These are phyloP conservation scores for Ivindomyrus marchei DNA, from an alignment of 2,113 vertebrate species.

Conservation along the genomic window DNA sequence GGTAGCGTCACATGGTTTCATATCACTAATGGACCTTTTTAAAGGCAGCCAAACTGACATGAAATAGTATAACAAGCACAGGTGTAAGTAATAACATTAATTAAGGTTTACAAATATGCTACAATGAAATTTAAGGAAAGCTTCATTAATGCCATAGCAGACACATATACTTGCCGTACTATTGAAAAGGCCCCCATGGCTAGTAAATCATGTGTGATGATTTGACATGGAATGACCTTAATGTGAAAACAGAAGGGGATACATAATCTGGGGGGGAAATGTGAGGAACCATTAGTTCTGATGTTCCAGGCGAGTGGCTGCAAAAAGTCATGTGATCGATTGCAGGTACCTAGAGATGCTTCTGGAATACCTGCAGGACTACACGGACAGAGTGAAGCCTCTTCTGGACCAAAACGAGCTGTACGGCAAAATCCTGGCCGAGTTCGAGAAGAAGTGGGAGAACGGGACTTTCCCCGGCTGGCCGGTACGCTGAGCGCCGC, in stretches of 20 bases:
- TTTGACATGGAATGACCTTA: neutral
- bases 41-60: no score
- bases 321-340: neutral
- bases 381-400: constrained; percentile 90
- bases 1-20: no score
- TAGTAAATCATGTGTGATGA: neutral
- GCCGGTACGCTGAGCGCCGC: constrained; percentile 67
- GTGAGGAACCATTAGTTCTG: neutral
- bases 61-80: no score
- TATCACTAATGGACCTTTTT: no score
- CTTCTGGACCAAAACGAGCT: constrained; percentile 95
- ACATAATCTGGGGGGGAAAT: neutral
- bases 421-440: constrained; percentile 83
- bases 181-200: no score
- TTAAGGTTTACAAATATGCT: no score
- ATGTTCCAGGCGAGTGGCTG: neutral
- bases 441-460: constrained; percentile 98
- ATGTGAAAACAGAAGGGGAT: neutral
- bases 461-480: constrained; percentile 88
- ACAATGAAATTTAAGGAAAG: no score
- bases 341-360: constrained; percentile 92
- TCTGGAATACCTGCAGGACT: constrained; percentile 93
- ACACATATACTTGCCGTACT: no score
- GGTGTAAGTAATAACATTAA: no score
- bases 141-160: no score